Conservation (phyloP, 1,140 invertebrate species). For the Druon quercuslanigerum region DNA sequence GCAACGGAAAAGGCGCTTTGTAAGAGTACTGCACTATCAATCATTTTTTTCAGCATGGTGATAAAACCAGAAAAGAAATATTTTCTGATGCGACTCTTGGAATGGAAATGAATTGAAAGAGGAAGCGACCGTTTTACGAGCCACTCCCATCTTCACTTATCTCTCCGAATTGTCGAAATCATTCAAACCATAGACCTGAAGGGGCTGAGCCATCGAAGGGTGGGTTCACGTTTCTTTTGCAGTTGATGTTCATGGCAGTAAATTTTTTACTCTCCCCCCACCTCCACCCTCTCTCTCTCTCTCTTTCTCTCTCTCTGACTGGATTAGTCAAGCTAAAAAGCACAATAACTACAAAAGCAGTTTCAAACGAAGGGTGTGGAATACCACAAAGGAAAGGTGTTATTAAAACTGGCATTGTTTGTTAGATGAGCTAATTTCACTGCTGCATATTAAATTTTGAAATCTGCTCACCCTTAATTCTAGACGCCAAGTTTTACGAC, state of each 20-base stretch:
- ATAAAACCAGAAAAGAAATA: constrained; percentile 23
- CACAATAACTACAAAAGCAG: no score
- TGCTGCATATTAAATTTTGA: constrained; percentile 49
- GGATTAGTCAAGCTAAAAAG: no score
- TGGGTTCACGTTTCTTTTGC: no score
- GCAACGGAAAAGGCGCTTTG: no score
- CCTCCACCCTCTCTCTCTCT: no score
- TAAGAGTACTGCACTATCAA: no score
- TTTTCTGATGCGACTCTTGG: constrained; percentile 57
- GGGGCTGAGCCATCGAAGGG: no score
- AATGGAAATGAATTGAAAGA: constrained; percentile 56
- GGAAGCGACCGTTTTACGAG: constrained; percentile 48
- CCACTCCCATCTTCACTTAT: constrained; percentile 17
- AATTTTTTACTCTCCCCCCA: no score
- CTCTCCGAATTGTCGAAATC: not conserved
- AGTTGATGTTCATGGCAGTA: no score
- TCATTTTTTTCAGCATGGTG: no score
- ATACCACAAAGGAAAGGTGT: constrained; percentile 34
- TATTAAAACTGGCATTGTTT: constrained; percentile 51
- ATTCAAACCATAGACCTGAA: no score
- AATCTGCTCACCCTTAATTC: constrained; percentile 35
- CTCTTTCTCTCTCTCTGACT: no score
- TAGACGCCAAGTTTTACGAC: not conserved
- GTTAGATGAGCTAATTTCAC: constrained; percentile 53
- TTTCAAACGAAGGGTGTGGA: not conserved